Evolutionary conservation across 2,888 invertebrate genomes (phyloP).

Genomic region (Plebejus melissa): DNA sequence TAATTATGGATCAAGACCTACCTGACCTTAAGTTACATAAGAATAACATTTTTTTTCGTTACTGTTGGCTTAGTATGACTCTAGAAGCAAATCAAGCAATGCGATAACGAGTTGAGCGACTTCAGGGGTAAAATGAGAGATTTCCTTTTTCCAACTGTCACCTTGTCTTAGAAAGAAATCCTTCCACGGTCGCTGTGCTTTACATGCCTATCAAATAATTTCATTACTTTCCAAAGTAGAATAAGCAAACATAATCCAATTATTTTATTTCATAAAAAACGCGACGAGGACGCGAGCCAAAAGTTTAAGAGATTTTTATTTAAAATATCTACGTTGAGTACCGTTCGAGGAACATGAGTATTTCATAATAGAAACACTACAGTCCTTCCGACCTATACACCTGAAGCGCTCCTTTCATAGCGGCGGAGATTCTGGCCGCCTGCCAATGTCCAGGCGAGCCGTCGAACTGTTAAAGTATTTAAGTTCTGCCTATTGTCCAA

Average conservation of each 20-base stretch:
- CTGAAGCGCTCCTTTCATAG: constrained; percentile 36
- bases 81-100: no score
- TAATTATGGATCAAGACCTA: no score
- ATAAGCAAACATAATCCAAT: not conserved
- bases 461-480: constrained; percentile 41
- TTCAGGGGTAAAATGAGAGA: no score
- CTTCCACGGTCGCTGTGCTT: not conserved
- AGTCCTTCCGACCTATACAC: constrained; percentile 34
- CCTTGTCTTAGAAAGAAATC: no score
- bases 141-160: no score
- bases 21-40: no score
- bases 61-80: no score
- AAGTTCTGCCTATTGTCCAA: constrained; percentile 40
- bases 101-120: no score
- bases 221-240: not conserved
- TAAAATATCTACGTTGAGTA: not conserved
- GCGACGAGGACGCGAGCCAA: not conserved
- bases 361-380: constrained; percentile 27
- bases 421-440: constrained; percentile 37
- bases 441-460: constrained; percentile 39
- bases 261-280: not conserved
- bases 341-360: not conserved
- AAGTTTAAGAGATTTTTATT: not conserved
- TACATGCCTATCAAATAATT: not conserved
- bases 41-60: no score